Conservation (phyloP, 2,113 vertebrate genomes). For the Garra rufa region DNA sequence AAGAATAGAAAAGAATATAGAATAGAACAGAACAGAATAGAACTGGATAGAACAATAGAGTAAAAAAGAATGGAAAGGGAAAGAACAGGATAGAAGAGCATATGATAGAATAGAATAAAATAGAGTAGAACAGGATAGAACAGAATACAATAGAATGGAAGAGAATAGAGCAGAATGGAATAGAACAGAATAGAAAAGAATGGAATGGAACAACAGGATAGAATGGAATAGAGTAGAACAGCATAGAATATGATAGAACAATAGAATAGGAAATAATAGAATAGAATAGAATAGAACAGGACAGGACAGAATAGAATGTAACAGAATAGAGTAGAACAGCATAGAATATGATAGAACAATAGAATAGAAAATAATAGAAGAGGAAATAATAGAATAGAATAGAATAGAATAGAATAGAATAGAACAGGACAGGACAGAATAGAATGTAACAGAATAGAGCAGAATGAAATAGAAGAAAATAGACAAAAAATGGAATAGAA, state of each 20-base stretch:
- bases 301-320: too few relatives aligned
- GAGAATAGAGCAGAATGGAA: neutral
- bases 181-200: neutral
- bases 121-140: neutral
- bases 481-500: too few relatives aligned
- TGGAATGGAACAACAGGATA: neutral
- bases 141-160: neutral
- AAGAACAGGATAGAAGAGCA: neutral
- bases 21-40: constrained; percentile 24
- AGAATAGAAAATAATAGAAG: too few relatives aligned
- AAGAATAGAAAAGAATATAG: constrained; percentile 14
- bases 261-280: neutral
- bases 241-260: neutral
- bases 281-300: too few relatives aligned
- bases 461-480: too few relatives aligned
- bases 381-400: too few relatives aligned
- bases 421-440: too few relatives aligned
- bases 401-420: too few relatives aligned
- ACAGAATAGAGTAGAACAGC: neutral
- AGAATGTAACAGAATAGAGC: too few relatives aligned
- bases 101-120: neutral
- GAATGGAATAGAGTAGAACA: neutral
- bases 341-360: too few relatives aligned
- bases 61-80: too few relatives aligned
- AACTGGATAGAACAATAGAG: too few relatives aligned